phyloP scores from a whole-genome alignment of 2,888 invertebrate genomes.

The Helobdella robusta region DNA sequence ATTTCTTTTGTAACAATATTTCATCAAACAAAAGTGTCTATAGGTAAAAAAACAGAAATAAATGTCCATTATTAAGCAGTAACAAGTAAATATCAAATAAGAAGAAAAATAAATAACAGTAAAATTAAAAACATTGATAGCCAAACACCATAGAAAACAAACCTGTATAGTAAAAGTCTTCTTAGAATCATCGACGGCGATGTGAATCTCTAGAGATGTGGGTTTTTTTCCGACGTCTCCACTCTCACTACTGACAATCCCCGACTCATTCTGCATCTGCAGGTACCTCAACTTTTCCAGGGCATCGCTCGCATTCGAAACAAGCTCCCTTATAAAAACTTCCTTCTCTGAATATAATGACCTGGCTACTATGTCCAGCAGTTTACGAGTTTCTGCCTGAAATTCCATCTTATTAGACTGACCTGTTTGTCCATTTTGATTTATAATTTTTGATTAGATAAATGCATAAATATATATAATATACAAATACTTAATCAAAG shows the following conservation, averaged over 20 bases:
- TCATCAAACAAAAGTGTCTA: too few species aligned
- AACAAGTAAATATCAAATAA: background rate
- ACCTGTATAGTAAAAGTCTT: constrained; percentile 77
- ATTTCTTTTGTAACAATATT: too few species aligned
- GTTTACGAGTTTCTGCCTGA: constrained; percentile 88
- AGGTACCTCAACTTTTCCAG: constrained; percentile 83
- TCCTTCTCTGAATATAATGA: constrained; percentile 95
- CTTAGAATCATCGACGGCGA: constrained; percentile 75
- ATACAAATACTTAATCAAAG: too few species aligned
- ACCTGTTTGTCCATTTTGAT: too few species aligned
- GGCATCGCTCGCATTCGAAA: constrained; percentile 94
- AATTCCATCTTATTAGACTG: constrained; percentile 68
- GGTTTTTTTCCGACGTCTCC: too few species aligned
- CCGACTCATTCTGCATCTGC: constrained; percentile 54
- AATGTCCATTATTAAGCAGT: too few species aligned
- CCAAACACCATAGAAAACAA: background rate
- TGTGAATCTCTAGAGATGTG: constrained; percentile 76
- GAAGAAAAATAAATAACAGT: background rate
- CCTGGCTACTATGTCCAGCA: constrained; percentile 90
- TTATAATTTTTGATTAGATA: too few species aligned
- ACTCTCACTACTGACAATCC: constrained; percentile 45
- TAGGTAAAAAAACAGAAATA: too few species aligned
- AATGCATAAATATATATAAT: too few species aligned
- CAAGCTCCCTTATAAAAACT: constrained; percentile 83
- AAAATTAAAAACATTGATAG: background rate